These are phyloP conservation scores for Puffinus mauretanicus DNA, from an alignment of 2,113 vertebrate genomes.

Conservation along the genomic window DNA sequence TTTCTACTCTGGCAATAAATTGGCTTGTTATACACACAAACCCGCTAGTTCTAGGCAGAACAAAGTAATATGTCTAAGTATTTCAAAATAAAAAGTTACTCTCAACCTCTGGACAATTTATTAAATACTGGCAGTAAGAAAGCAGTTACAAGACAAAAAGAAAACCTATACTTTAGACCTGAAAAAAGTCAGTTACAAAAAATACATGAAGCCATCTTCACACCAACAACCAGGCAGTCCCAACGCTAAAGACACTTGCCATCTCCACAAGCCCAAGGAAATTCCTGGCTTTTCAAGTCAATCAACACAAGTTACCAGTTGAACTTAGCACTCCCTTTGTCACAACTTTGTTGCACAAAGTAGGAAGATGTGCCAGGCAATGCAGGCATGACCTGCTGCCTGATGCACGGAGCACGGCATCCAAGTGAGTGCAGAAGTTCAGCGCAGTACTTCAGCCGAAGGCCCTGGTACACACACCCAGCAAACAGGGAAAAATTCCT, in stretches of 20 bases:
- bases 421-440: neutral
- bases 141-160: neutral
- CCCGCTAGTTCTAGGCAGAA: neutral
- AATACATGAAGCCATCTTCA: fast-evolving
- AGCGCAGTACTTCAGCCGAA: fast-evolving
- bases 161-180: neutral
- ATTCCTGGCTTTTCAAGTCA: neutral
- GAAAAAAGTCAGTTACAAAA: neutral
- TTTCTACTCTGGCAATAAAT: neutral
- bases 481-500: neutral
- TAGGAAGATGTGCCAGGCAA: neutral
- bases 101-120: neutral
- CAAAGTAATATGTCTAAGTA: neutral
- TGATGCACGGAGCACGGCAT: neutral
- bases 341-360: neutral
- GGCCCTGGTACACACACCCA: too few relatives aligned
- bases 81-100: neutral
- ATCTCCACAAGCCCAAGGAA: neutral
- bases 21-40: neutral
- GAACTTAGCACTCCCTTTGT: neutral
- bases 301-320: neutral
- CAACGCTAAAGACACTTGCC: neutral
- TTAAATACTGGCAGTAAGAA: neutral
- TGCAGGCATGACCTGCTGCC: neutral
- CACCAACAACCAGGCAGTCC: neutral